Conservation (phyloP, 2,888 invertebrate species). For the Laspeyria flexula region DNA sequence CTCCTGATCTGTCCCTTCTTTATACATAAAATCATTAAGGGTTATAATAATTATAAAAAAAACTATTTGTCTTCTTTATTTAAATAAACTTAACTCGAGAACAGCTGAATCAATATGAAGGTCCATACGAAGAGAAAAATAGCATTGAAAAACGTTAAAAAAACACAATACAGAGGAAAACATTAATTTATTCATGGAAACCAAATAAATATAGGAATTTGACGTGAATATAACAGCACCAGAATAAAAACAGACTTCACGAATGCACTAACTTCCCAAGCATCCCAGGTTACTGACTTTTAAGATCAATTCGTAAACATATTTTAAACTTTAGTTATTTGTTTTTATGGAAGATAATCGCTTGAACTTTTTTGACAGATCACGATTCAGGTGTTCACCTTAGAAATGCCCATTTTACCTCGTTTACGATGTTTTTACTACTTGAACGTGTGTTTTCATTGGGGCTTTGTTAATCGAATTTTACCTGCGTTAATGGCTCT, state of each 20-base stretch:
- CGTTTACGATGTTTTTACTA: slow-evolving; percentile 34
- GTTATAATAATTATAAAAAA: no score
- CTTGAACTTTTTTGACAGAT: slow-evolving; percentile 21
- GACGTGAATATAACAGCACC: no score
- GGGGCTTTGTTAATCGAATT: slow-evolving; percentile 28
- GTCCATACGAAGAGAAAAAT: no score
- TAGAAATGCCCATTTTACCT: slow-evolving; percentile 22
- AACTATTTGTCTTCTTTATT: no score
- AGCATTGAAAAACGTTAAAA: no score
- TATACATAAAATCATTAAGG: no score
- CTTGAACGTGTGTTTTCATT: slow-evolving; percentile 17
- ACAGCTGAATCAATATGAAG: no score
- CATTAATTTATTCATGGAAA: no score
- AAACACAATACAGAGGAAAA: no score
- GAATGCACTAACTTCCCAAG: slow-evolving; percentile 31
- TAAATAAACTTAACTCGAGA: no score
- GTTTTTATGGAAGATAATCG: slow-evolving; percentile 17
- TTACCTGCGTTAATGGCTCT: slow-evolving; percentile 17
- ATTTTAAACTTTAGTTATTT: slow-evolving; percentile 15
- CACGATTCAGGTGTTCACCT: slow-evolving; percentile 20
- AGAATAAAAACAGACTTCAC: slow-evolving; percentile 33
- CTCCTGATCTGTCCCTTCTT: no score
- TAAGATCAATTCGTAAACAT: slow-evolving; percentile 8
- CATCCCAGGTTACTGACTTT: slow-evolving; percentile 30
- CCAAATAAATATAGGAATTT: no score